Percentiles rank a stretch among this genome's conserved stretches.
Conservation (phyloP, 2,888 invertebrate species). For the Andrena camellia region DNA sequence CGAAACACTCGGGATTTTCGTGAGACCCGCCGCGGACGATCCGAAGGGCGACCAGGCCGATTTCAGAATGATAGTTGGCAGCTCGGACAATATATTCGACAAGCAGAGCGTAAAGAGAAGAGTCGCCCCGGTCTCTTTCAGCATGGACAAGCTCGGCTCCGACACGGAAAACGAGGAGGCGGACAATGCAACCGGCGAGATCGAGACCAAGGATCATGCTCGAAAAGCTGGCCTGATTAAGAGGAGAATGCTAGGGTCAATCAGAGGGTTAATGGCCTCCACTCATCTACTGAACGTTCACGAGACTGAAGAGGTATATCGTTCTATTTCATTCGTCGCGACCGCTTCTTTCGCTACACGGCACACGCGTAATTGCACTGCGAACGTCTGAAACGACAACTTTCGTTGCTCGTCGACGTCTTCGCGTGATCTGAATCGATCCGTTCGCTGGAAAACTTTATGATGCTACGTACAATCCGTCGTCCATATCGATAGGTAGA, state of each 20-base stretch:
- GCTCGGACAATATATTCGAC: slow-evolving; percentile 71
- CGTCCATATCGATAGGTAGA: too few relatives aligned
- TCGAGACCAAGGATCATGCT: slow-evolving; percentile 62
- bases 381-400: too few relatives aligned
- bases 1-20: neutral
- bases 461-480: too few relatives aligned
- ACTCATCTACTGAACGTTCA: slow-evolving; percentile 81
- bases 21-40: neutral
- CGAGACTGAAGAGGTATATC: slow-evolving; percentile 81
- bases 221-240: slow-evolving; percentile 80
- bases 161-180: slow-evolving; percentile 59
- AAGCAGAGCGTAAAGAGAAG: slow-evolving; percentile 48
- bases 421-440: too few relatives aligned
- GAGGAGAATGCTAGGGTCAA: slow-evolving; percentile 83
- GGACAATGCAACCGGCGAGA: slow-evolving; percentile 27
- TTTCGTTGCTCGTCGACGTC: too few relatives aligned
- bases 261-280: slow-evolving; percentile 83
- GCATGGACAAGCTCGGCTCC: slow-evolving; percentile 77
- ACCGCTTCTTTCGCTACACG: neutral
- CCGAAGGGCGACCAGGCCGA: neutral
- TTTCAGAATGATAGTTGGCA: slow-evolving; percentile 71
- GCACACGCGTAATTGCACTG: neutral
- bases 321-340: slow-evolving; percentile 10
- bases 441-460: too few relatives aligned
- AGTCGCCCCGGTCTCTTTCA: slow-evolving; percentile 75